Base-by-base conservation (phyloP, 2,888 invertebrate genomes). In the Sarcophaga caerulescens region DNA sequence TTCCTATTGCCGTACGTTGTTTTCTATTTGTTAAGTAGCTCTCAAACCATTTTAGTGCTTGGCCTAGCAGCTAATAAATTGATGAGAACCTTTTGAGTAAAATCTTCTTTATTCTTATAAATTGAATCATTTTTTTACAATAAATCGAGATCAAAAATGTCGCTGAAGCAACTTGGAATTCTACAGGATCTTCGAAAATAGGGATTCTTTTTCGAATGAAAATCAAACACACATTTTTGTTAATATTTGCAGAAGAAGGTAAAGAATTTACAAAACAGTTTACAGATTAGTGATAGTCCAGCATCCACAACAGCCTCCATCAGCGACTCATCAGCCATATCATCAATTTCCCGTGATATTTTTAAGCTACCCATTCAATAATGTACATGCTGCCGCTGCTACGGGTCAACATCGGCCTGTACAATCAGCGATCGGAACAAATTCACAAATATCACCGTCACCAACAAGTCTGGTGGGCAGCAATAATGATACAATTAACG, bases 361-460 rank as follows among this genome's bases (percentile, higher is more conserved):
- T 23, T 78, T 81, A 69, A 66, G 85, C 10, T 88, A 88, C 75
- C 88, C 86, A n/a, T 65, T 88, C 59, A 86, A 84, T 74, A 88
- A 89, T 68, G 57, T 83, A 5, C 83, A 70, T 57, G 85, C 59
- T 66, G 78, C 74, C 23, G 74, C 81, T 59, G 44, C 63, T 2
- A 23, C 19, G 21, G 62, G 73, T 62, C 71, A 84, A 21, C 85
- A 84, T 59, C 87, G 87, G 65, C 85, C 78, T 11, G 66, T 47
- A 57, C 87, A 88, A 70, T 63, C 62, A 3, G 45, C 68, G 47
- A 81, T 80, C 25, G 84, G 84, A 79, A 82, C 70, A 45, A 70
- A 70, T 80, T 8, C 80, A 19, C 87, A 87, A 73, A 80, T 85
- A 83, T 81, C 87, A 3, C 88, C 88, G 0, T 88, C 87, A 45